These are phyloP conservation scores for Drosophila serrata DNA, from an alignment of 1,140 invertebrate species.

Conservation along the genomic window DNA sequence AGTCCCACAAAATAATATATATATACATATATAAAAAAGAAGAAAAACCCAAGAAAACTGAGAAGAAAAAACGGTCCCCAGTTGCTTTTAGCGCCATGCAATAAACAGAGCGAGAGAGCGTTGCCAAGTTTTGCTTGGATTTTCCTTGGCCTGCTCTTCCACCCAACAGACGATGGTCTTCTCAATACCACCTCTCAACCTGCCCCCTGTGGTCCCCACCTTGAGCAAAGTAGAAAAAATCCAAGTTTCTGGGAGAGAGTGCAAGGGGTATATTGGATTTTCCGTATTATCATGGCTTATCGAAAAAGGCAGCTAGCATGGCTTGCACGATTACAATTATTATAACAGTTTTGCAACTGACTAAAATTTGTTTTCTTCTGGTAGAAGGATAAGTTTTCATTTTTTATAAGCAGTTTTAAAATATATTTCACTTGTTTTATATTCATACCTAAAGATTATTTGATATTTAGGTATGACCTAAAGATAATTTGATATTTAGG, in stretches of 20 bases:
- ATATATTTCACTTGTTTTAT: neutral
- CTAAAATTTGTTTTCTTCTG: neutral
- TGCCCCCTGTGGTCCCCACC: slow-evolving; percentile 47
- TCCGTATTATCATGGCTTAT: neutral
- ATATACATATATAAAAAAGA: neutral
- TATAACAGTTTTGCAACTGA: neutral
- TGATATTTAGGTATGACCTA: too few species aligned
- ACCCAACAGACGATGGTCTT: slow-evolving; percentile 12
- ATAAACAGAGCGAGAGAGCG: slow-evolving; percentile 71
- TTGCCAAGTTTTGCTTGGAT: slow-evolving; percentile 69
- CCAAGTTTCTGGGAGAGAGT: slow-evolving; percentile 39
- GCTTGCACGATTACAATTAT: neutral
- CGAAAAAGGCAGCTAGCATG: neutral
- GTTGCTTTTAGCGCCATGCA: slow-evolving; percentile 77
- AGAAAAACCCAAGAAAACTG: slow-evolving; percentile 4
- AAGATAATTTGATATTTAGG: too few species aligned
- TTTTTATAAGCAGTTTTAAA: neutral
- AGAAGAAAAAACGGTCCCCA: slow-evolving; percentile 61
- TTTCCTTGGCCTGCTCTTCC: slow-evolving; percentile 50
- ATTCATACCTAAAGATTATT: neutral
- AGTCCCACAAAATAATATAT: slow-evolving; percentile 14
- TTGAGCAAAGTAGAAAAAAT: slow-evolving; percentile 71
- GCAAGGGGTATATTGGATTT: slow-evolving; percentile 26
- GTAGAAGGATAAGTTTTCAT: neutral
- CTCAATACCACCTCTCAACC: neutral